phyloP scores from a whole-genome alignment of 2,113 vertebrate species.

The Sterrhoptilus dennistouni region DNA sequence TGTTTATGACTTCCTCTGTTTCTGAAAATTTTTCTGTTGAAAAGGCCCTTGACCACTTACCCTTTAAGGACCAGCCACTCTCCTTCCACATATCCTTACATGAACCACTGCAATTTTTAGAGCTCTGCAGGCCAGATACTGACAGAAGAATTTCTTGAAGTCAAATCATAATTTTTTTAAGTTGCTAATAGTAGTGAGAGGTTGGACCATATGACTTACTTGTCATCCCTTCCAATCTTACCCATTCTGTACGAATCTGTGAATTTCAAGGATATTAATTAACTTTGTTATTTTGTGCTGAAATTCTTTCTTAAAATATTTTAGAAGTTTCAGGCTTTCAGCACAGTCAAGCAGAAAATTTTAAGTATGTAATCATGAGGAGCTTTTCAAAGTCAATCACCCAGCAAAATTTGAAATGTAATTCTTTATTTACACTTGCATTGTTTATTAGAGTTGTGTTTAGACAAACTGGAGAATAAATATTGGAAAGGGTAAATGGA shows the following conservation, averaged over 20 bases:
- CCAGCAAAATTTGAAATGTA: slow-evolving; percentile 12
- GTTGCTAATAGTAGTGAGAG: not conserved
- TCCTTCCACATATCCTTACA: not conserved
- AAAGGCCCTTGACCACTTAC: not conserved
- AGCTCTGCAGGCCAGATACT: not conserved
- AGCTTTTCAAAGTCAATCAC: slow-evolving; percentile 29
- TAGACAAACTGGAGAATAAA: slow-evolving; percentile 35
- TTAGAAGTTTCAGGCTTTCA: not conserved
- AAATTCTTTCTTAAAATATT: not conserved
- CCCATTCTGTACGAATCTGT: not conserved
- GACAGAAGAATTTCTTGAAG: not conserved
- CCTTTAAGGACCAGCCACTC: not conserved
- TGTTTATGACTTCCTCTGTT: not conserved
- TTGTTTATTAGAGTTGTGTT: slow-evolving; percentile 14
- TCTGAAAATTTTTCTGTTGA: not conserved
- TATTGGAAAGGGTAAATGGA: not conserved
- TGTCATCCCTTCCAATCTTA: not conserved
- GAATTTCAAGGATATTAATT: not conserved
- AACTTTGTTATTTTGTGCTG: not conserved
- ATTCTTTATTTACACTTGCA: slow-evolving; percentile 11
- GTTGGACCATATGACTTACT: not conserved
- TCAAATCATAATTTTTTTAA: not conserved
- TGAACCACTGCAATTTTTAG: not conserved
- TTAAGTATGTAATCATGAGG: not conserved
- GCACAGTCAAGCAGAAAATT: not conserved